A percentile compares a stretch with the other conserved stretches of the same genome.
Conservation (phyloP, 2,888 invertebrate species). For the Zaprionus lineosus region DNA sequence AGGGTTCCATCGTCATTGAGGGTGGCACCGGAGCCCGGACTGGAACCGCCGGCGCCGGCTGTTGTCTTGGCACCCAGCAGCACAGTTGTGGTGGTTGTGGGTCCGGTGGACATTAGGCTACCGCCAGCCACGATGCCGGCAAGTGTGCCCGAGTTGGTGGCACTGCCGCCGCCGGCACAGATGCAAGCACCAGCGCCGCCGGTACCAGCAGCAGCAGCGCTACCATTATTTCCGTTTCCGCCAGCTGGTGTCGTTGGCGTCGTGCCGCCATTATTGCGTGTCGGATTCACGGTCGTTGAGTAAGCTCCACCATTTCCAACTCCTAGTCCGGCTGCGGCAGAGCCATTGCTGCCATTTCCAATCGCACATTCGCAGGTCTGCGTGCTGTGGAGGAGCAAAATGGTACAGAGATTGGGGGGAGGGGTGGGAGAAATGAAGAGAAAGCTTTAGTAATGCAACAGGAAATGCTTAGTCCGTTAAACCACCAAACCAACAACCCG, state of each 20-base stretch:
- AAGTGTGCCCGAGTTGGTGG: constrained; percentile 59
- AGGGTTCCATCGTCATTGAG: constrained; percentile 81
- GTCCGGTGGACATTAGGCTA: constrained; percentile 82
- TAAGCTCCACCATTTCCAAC: constrained; percentile 68
- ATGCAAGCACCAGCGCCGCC: constrained; percentile 44
- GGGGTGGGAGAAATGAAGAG: background rate
- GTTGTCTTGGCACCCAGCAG: constrained; percentile 81
- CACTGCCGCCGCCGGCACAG: constrained; percentile 46
- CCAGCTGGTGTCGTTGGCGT: constrained; percentile 79
- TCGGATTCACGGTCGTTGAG: constrained; percentile 80
- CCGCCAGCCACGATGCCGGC: constrained; percentile 80
- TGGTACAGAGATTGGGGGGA: background rate
- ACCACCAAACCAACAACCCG: constrained; percentile 13
- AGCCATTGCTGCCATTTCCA: constrained; percentile 78
- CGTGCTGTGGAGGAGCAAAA: constrained; percentile 65
- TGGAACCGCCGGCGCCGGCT: constrained; percentile 57
- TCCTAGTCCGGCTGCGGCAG: constrained; percentile 55
- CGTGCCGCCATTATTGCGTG: constrained; percentile 79
- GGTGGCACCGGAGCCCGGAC: constrained; percentile 66
- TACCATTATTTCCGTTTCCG: constrained; percentile 71
- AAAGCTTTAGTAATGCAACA: constrained; percentile 47
- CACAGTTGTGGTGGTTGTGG: constrained; percentile 81
- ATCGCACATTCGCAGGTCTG: constrained; percentile 82
- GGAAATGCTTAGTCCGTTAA: constrained; percentile 44
- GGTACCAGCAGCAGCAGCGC: constrained; percentile 49